Evolutionary conservation across 1,140 invertebrate genomes (phyloP), one percentile per base, ranked within the genome.

Genomic region (Bicyclus anynana): DNA sequence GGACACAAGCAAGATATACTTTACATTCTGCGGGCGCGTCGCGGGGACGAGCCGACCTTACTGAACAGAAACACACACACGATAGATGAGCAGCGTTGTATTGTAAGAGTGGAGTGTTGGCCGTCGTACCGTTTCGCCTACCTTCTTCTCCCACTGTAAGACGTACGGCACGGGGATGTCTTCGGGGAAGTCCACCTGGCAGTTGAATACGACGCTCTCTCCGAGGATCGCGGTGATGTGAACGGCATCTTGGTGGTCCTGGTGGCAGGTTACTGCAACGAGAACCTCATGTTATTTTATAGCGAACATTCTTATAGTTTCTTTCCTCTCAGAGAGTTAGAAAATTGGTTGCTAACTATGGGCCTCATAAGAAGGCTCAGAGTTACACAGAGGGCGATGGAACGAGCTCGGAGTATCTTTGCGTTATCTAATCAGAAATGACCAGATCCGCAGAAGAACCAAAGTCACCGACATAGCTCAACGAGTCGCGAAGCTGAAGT

Each of bases 121-220:
- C 91, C 93, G 93, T 93, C 94, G 93, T 95, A 96, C 94, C 95
- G 93, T 94, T 91, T 95, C 94, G 93, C 94, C 94, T 94, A 97
- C 96, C 94, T 97, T 97, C 94, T 97, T 98, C 93, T 97, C 95
- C 97, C 97, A 98, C 92, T 98, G 96, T 84, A 98, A 94, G 90
- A 98, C 96, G 91, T 98, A 98, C 89, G 97, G 96, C 90, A 97
- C 96, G 76, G 95, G 95, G 89, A 97, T 94, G 90, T 96, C 95
- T 87, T 96, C 95, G 67, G 97, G 97, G 90, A 97, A 98, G 88
- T 97, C 96, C 89, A 98, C 96, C 90, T 96, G 95, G 91, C 97
- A 98, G 90, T 97, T 97, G 92, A 98, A 96, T 79, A 98, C 95
- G 87, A 98, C 96, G 74, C 95, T 97, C 90, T 98, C 96, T 77